These are phyloP conservation scores for Pseudococcus jackbeardsleyi DNA, from an alignment of 2,888 invertebrate species.

Conservation along the genomic window DNA sequence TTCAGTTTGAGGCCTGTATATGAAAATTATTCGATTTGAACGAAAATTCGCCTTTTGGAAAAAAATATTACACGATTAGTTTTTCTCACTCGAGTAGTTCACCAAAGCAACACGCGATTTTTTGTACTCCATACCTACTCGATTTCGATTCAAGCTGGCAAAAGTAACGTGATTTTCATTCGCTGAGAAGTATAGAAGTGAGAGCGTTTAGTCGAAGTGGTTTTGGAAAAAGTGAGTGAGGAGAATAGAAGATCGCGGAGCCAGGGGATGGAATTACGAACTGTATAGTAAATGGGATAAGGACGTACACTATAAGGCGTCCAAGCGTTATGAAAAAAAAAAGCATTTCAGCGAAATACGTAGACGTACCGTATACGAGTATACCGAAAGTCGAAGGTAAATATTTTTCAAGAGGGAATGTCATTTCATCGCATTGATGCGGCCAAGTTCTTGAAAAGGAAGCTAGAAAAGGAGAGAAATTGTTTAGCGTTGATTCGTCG, in stretches of 20 bases:
- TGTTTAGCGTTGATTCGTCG: background rate
- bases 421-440: slow-evolving; percentile 7
- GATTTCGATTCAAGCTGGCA: background rate
- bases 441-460: background rate
- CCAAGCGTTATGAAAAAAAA: background rate
- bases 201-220: background rate
- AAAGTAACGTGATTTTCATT: background rate
- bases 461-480: background rate
- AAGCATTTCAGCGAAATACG: background rate
- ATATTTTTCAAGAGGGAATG: background rate
- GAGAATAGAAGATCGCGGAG: no score
- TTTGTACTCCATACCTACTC: background rate
- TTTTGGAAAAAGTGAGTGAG: no score
- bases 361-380: background rate
- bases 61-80: no score
- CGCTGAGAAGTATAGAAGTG: background rate
- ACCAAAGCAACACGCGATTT: no score
- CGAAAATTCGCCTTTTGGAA: no score
- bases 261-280: background rate
- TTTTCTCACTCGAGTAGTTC: no score
- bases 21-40: no score
- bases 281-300: background rate
- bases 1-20: no score
- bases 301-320: background rate
- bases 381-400: slow-evolving; percentile 7